Evolutionary conservation across 2,797 vertebrate genomes (phyloP).

Genomic region (Tangara arthus): DNA sequence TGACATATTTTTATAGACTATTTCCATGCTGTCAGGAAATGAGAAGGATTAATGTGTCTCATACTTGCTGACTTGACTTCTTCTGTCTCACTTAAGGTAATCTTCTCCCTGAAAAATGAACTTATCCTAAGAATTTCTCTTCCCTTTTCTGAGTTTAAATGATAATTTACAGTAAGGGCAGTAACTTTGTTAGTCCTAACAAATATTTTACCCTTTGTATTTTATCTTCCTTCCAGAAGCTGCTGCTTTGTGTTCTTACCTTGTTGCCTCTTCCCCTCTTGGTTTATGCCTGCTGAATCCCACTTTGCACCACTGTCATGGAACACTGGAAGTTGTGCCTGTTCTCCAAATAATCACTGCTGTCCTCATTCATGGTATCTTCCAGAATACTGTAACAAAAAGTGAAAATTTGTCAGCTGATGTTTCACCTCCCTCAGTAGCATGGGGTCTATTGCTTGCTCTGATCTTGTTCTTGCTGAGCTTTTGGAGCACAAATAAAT

Average conservation of each 20-base stretch:
- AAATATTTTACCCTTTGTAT: not conserved
- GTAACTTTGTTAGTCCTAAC: not conserved
- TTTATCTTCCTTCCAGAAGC: not conserved
- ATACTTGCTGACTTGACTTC: not conserved
- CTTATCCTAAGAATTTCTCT: not conserved
- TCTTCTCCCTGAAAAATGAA: not conserved
- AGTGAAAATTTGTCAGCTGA: fast-evolving
- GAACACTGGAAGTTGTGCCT: not conserved
- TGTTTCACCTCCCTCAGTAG: not conserved
- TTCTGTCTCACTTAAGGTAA: not conserved
- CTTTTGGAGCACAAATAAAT: not conserved
- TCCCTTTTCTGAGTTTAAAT: not conserved
- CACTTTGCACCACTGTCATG: not conserved
- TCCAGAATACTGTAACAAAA: not conserved
- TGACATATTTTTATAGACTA: not conserved
- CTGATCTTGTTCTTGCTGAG: not conserved
- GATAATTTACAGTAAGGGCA: not conserved
- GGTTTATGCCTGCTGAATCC: not conserved
- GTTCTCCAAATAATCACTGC: not conserved
- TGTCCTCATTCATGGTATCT: not conserved
- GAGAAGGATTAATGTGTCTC: not conserved
- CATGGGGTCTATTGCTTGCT: not conserved
- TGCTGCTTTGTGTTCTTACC: not conserved
- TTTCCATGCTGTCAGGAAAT: not conserved
- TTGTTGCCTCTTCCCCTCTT: not conserved